Evolutionary conservation across 2,888 invertebrate genomes (phyloP), one percentile per base, ranked within the genome.

Genomic region (Adela reaumurella): DNA sequence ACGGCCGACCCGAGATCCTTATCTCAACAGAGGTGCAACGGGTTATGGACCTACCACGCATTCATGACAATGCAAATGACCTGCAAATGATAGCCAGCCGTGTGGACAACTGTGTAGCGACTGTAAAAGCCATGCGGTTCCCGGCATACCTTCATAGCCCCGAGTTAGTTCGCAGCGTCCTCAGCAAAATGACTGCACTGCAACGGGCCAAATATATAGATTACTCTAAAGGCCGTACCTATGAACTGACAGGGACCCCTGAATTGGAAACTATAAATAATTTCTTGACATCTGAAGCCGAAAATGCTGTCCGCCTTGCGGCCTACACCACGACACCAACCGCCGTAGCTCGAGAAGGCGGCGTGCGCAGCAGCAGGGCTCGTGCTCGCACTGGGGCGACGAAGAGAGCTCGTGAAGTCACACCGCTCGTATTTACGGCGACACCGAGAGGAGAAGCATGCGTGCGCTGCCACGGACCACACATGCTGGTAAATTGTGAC

Each of bases 361-460:
- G 44, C 11, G 14, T 11, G 6, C 19, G 18, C 8, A 54, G 53
- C 53, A 50, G 51, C 19, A 11, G 17, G 3, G 14, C 4, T 14
- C 6, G 35, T 14, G 35, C 8, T 35, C n/a, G n/a, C n/a, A n/a
- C n/a, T n/a, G n/a, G n/a, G n/a, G n/a, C n/a, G n/a, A n/a, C n/a
- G n/a, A n/a, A n/a, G n/a, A n/a, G n/a, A n/a, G n/a, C n/a, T n/a
- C n/a, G n/a, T n/a, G n/a, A n/a, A n/a, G n/a, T n/a, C n/a, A 14
- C 11, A 35, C 11, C 35, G 14, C 14, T 14, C 35, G 14, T 14
- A 8, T 8, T 3, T 14, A 35, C 8, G 3, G 14, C 35, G 52
- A 54, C 1, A 53, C 52, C 1, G 14, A 35, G 35, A 18, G 53
- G 54, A 19, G 47, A 53, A 1, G 35, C 8, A 3, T 19, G 24